Evolutionary conservation across 2,888 invertebrate species (phyloP).

Genomic region (Xanthorhoe spadicearia): DNA sequence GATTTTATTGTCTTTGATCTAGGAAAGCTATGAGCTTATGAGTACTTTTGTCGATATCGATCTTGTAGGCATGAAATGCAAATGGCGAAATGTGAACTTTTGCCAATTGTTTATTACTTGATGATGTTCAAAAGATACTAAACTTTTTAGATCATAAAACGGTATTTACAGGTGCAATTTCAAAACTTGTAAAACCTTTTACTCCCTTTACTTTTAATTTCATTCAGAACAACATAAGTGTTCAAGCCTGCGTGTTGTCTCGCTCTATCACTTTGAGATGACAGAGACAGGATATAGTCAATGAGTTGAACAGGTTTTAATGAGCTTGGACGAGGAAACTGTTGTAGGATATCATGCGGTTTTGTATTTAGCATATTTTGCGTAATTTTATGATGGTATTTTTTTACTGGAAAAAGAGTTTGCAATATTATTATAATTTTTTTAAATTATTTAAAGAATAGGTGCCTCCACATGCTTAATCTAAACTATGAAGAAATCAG

Average conservation of each 20-base stretch:
- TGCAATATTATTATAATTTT: too few relatives aligned
- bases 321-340: slow-evolving; percentile 27
- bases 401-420: too few relatives aligned
- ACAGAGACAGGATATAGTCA: slow-evolving; percentile 26
- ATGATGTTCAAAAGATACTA: too few relatives aligned
- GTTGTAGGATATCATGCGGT: slow-evolving; percentile 4
- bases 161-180: not conserved
- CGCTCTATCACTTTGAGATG: slow-evolving; percentile 14
- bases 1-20: too few relatives aligned
- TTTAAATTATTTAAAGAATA: too few relatives aligned
- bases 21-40: too few relatives aligned
- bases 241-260: slow-evolving; percentile 22
- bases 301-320: slow-evolving; percentile 33
- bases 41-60: too few relatives aligned
- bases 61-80: too few relatives aligned
- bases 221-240: slow-evolving; percentile 25
- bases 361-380: slow-evolving; percentile 7
- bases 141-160: not conserved
- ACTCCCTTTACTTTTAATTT: slow-evolving; percentile 26
- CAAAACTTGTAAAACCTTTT: not conserved
- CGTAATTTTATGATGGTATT: not conserved
- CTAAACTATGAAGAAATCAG: too few relatives aligned
- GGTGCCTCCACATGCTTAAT: too few relatives aligned
- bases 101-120: too few relatives aligned
- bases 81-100: too few relatives aligned